Conservation (phyloP, 2,113 vertebrate genomes). For the Neolamprologus modestus region DNA sequence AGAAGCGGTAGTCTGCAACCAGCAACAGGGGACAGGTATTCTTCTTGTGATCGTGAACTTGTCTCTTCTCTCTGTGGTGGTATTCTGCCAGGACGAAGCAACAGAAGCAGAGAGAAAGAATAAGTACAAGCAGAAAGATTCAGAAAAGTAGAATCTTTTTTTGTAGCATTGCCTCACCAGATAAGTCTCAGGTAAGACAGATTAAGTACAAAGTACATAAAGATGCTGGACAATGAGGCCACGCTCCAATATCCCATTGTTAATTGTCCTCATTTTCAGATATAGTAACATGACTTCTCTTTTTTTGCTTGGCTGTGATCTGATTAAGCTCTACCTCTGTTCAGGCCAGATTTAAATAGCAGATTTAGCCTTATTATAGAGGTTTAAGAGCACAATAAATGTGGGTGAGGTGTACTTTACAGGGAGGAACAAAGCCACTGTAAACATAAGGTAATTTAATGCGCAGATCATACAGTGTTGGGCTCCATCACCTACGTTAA, state of each 20-base stretch:
- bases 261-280: conserved; percentile 40
- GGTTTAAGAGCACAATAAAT: background rate
- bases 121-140: background rate
- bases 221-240: conserved; percentile 17
- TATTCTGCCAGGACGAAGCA: conserved; percentile 24
- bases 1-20: conserved; percentile 96
- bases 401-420: background rate
- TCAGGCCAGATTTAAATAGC: background rate
- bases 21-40: conserved; percentile 92
- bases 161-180: background rate
- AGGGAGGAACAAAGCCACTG: background rate
- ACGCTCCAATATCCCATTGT: conserved; percentile 15
- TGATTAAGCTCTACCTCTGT: background rate
- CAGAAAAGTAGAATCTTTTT: background rate
- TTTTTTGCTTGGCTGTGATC: conserved; percentile 21
- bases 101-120: background rate
- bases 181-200: background rate
- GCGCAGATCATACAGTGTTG: background rate
- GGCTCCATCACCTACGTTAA: background rate
- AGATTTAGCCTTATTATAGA: background rate
- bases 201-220: background rate
- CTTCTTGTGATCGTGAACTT: conserved; percentile 72
- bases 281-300: conserved; percentile 17
- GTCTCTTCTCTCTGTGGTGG: conserved; percentile 74
- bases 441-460: background rate